A percentile compares a stretch with the other conserved stretches of the same genome.
Evolutionary conservation across 2,888 invertebrate genomes (phyloP).

Genomic region (Neoascia interrupta): DNA sequence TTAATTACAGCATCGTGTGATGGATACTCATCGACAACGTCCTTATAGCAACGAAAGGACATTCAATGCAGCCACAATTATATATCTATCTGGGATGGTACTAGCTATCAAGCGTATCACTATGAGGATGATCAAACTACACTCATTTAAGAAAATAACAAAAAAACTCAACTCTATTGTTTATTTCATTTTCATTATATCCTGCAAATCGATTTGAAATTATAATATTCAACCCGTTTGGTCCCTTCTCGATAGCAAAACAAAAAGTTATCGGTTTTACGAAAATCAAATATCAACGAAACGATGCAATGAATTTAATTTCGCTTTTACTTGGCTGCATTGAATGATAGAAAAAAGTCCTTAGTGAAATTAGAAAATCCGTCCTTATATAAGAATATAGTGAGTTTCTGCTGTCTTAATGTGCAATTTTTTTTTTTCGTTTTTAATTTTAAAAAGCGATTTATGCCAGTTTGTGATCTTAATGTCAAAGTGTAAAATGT

Average conservation of each 20-base stretch:
- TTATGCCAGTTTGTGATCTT: slow-evolving; percentile 69
- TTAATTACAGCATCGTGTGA: slow-evolving; percentile 85
- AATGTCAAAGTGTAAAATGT: slow-evolving; percentile 60
- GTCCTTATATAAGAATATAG: slow-evolving; percentile 67
- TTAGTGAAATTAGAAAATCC: slow-evolving; percentile 66
- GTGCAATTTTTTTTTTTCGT: slow-evolving; percentile 37
- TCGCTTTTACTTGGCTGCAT: slow-evolving; percentile 70
- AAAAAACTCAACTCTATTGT: background rate
- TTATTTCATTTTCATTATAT: too few species aligned
- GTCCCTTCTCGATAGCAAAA: slow-evolving; percentile 34
- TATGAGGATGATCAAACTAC: slow-evolving; percentile 72
- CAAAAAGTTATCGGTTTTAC: too few species aligned
- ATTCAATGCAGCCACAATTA: slow-evolving; percentile 73
- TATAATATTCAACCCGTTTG: slow-evolving; percentile 32
- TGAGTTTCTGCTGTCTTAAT: slow-evolving; percentile 67
- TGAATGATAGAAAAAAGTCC: slow-evolving; percentile 66
- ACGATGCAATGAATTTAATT: slow-evolving; percentile 63
- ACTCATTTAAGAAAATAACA: slow-evolving; percentile 65
- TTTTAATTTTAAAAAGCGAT: slow-evolving; percentile 38
- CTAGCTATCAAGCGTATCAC: slow-evolving; percentile 71
- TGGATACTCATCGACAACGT: slow-evolving; percentile 87
- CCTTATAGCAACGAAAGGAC: slow-evolving; percentile 81
- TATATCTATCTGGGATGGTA: slow-evolving; percentile 73
- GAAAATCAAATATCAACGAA: slow-evolving; percentile 60
- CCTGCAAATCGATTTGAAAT: background rate